Percentiles rank a stretch among this genome's conserved stretches.
These are phyloP conservation scores for Diplodus puntazzo DNA, from an alignment of 2,797 vertebrate genomes.

Conservation along the genomic window DNA sequence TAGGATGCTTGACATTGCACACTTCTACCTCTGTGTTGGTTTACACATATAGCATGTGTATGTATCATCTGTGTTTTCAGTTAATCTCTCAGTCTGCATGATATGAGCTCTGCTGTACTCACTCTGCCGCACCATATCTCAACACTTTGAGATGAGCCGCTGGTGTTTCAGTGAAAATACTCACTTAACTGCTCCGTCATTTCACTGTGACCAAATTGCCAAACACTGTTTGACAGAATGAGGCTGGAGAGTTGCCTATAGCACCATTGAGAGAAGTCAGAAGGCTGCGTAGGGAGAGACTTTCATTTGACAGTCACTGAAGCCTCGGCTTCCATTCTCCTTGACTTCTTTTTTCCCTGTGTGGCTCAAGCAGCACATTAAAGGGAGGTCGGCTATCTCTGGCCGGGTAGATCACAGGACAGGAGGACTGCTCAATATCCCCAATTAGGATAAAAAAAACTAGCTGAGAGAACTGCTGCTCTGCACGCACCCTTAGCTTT, in stretches of 20 bases:
- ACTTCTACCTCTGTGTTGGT: neutral
- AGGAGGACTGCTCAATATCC: slow-evolving; percentile 43
- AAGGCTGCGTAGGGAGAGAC: slow-evolving; percentile 51
- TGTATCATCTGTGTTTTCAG: slow-evolving; percentile 1
- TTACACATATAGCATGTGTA: slow-evolving; percentile 14
- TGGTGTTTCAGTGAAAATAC: slow-evolving; percentile 22
- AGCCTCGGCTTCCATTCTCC: slow-evolving; percentile 34
- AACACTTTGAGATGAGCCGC: slow-evolving; percentile 31
- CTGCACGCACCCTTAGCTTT: slow-evolving; percentile 31
- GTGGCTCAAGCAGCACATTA: slow-evolving; percentile 26
- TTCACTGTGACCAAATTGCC: slow-evolving; percentile 66
- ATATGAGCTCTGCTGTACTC: slow-evolving; percentile 23
- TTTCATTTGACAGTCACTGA: slow-evolving; percentile 54
- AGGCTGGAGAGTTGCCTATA: slow-evolving; percentile 64
- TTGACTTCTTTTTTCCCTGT: slow-evolving; percentile 42
- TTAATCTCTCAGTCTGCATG: slow-evolving; percentile 4
- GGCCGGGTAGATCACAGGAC: slow-evolving; percentile 38
- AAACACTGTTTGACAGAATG: slow-evolving; percentile 70
- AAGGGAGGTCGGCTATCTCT: slow-evolving; percentile 23
- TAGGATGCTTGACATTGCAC: slow-evolving; percentile 23
- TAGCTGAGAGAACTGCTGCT: slow-evolving; percentile 21
- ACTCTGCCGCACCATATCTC: slow-evolving; percentile 3
- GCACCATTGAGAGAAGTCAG: slow-evolving; percentile 61
- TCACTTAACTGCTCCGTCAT: slow-evolving; percentile 52
- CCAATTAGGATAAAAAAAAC: slow-evolving; percentile 40